These are phyloP conservation scores for Cavia aperea DNA, from an alignment of 2,113 vertebrate genomes.

Conservation along the genomic window DNA sequence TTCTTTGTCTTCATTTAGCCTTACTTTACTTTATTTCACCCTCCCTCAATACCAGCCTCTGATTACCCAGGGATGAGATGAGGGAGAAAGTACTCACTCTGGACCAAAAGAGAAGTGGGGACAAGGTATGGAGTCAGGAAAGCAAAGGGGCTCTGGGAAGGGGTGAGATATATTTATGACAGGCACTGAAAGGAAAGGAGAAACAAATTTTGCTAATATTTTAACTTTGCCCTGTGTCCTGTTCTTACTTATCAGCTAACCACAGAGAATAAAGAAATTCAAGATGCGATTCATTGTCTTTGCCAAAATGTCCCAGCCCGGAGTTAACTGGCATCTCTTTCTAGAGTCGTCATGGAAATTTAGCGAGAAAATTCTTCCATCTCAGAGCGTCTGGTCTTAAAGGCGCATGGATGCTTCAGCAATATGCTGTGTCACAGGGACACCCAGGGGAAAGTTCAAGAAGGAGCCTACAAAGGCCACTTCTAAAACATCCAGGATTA, in stretches of 20 bases:
- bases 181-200: not conserved
- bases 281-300: not conserved
- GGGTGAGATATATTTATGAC: not conserved
- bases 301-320: not conserved
- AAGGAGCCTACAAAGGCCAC: too few relatives aligned
- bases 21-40: not conserved
- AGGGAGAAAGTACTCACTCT: not conserved
- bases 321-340: not conserved
- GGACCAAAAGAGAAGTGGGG: not conserved
- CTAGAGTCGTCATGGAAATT: not conserved
- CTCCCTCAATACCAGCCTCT: not conserved
- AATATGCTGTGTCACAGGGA: not conserved
- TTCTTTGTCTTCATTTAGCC: not conserved
- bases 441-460: not conserved
- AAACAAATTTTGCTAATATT: not conserved
- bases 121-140: not conserved
- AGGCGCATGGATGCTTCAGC: not conserved
- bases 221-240: not conserved
- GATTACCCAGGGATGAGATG: not conserved
- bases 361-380: not conserved
- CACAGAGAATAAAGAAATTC: not conserved
- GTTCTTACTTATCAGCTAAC: not conserved
- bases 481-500: not conserved
- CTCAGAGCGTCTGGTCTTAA: not conserved
- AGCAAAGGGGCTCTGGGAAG: not conserved